Evolutionary conservation across 2,888 invertebrate genomes (phyloP).

Genomic region (Caenorhabditis becei): DNA sequence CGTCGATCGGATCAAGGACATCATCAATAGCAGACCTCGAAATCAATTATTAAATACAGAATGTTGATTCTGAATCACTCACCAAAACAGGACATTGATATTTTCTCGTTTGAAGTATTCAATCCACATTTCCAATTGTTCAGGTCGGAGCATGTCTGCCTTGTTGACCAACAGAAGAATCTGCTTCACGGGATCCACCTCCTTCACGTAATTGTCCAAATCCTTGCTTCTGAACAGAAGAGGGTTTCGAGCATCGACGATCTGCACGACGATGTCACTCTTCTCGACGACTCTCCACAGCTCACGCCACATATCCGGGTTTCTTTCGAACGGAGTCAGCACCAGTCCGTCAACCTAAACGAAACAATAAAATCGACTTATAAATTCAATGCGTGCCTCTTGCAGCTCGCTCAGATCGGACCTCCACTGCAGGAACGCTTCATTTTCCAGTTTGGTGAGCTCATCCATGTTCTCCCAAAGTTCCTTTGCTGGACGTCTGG

Average conservation of each 20-base stretch:
- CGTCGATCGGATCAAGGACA: slow-evolving; percentile 36
- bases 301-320: slow-evolving; percentile 98
- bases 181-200: slow-evolving; percentile 87
- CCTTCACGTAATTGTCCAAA: slow-evolving; percentile 90
- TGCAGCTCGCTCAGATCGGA: slow-evolving; percentile 87
- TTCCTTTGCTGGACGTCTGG: slow-evolving; percentile 91
- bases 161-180: slow-evolving; percentile 95
- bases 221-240: slow-evolving; percentile 94
- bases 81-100: slow-evolving; percentile 91
- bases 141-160: slow-evolving; percentile 90
- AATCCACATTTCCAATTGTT: slow-evolving; percentile 86
- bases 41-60: neutral
- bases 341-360: slow-evolving; percentile 86
- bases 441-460: slow-evolving; percentile 88
- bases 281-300: slow-evolving; percentile 98
- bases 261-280: slow-evolving; percentile 85
- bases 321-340: slow-evolving; percentile 97
- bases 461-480: slow-evolving; percentile 88
- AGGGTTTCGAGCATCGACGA: slow-evolving; percentile 97
- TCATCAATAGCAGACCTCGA: slow-evolving; percentile 68
- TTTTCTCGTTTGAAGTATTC: slow-evolving; percentile 84
- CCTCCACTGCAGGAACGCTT: slow-evolving; percentile 93
- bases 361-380: slow-evolving; percentile 38
- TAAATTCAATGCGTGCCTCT: slow-evolving; percentile 72
- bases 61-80: slow-evolving; percentile 84